Evolutionary conservation across 1,140 invertebrate species (phyloP).

Genomic region (Drosophila nigromelanica): DNA sequence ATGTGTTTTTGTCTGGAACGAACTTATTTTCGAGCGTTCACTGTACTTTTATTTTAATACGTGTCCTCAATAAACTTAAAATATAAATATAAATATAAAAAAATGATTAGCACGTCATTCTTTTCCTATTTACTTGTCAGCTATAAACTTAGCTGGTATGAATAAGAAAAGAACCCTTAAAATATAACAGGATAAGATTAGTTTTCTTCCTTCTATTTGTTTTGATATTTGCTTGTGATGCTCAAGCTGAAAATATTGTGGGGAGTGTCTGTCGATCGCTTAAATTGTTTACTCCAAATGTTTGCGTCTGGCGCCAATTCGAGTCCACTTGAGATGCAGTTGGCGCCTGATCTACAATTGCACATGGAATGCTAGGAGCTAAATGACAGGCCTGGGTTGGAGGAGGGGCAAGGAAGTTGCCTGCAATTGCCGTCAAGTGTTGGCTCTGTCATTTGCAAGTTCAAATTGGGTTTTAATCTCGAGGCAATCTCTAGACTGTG

Average conservation of each 20-base stretch:
- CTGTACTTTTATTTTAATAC: not conserved
- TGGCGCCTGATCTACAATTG: conserved; percentile 50
- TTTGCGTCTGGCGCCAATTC: conserved; percentile 41
- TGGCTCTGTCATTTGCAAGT: conserved; percentile 43
- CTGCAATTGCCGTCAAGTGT: conserved; percentile 45
- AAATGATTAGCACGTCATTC: conserved; percentile 1
- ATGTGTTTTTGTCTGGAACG: too few species aligned
- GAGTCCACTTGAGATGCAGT: conserved; percentile 24
- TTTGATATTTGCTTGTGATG: conserved; percentile 10
- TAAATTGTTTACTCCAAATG: conserved; percentile 38
- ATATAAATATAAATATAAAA: too few species aligned
- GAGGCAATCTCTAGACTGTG: conserved; percentile 10
- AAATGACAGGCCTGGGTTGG: not conserved
- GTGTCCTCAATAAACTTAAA: not conserved
- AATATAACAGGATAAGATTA: not conserved
- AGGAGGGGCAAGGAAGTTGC: conserved; percentile 11
- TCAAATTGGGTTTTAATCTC: conserved; percentile 27
- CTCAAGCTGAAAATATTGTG: conserved; percentile 4
- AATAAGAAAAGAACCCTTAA: not conserved
- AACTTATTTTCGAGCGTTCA: not conserved
- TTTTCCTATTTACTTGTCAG: not conserved
- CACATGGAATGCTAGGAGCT: conserved; percentile 40
- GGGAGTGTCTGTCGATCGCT: conserved; percentile 14
- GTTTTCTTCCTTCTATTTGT: not conserved
- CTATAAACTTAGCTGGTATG: not conserved